Conservation (phyloP, 37 sponge, comb jelly and placozoan species). For the Chondrosia reniformis region DNA sequence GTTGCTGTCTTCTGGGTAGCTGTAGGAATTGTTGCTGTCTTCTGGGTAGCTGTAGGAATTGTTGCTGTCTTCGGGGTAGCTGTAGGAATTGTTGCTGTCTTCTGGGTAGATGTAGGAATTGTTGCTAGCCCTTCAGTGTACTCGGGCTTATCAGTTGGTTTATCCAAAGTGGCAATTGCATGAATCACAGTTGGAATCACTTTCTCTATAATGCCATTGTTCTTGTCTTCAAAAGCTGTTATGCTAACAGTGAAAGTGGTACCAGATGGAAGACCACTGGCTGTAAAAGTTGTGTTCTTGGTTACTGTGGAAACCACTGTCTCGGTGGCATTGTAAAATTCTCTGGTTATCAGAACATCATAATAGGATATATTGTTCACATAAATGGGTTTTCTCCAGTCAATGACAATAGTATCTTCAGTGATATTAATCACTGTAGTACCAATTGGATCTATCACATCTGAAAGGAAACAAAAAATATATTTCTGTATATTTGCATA, state of each 20-base stretch:
- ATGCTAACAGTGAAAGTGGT: neutral
- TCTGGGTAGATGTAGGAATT: too few relatives aligned
- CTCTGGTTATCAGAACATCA: neutral
- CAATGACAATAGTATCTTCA: neutral
- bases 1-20: too few relatives aligned
- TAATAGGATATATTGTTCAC: neutral
- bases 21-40: too few relatives aligned
- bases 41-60: too few relatives aligned
- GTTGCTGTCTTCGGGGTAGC: too few relatives aligned
- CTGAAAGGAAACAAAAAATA: too few relatives aligned
- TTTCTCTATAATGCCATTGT: neutral
- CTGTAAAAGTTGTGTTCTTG: neutral
- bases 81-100: too few relatives aligned
- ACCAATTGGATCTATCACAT: neutral
- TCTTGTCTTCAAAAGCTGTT: neutral
- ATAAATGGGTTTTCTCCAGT: neutral
- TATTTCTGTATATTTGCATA: too few relatives aligned
- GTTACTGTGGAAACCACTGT: neutral
- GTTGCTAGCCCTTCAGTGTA: too few relatives aligned
- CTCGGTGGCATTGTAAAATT: too few relatives aligned
- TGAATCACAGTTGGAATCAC: neutral
- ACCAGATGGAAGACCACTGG: neutral
- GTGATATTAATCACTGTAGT: neutral
- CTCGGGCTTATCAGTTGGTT: too few relatives aligned
- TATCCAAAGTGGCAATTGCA: neutral